These are phyloP conservation scores for Nebria brevicollis DNA, from an alignment of 2,888 invertebrate species.

Conservation along the genomic window DNA sequence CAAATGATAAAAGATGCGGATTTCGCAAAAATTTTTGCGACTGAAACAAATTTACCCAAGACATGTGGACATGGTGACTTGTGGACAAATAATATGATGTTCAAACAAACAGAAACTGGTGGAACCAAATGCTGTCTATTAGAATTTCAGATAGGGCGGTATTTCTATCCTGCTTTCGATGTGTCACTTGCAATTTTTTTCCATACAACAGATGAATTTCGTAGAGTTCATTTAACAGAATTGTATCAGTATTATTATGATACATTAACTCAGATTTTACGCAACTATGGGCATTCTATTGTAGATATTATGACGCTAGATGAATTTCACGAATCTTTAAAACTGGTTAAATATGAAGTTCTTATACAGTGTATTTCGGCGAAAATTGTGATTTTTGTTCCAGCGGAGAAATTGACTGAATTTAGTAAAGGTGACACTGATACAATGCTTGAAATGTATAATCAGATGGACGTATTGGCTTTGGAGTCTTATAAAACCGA, in stretches of 20 bases:
- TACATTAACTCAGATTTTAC: conserved; percentile 43
- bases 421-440: neutral
- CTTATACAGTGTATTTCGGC: conserved; percentile 1
- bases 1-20: neutral
- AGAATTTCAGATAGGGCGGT: conserved; percentile 52
- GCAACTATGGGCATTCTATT: conserved; percentile 40
- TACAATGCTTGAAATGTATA: neutral
- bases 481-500: neutral
- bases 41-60: neutral
- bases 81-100: neutral
- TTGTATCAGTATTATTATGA: conserved; percentile 55
- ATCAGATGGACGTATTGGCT: neutral
- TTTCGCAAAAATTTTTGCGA: neutral
- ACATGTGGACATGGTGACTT: neutral
- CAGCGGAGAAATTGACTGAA: neutral
- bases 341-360: neutral
- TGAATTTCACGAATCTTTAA: neutral
- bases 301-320: conserved; percentile 48
- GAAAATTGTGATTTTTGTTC: conserved; percentile 6
- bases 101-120: conserved; percentile 28
- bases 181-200: conserved; percentile 54
- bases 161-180: conserved; percentile 53
- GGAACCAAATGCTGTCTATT: conserved; percentile 53
- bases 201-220: conserved; percentile 54
- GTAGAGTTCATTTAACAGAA: conserved; percentile 51